Evolutionary conservation across 2,888 invertebrate genomes (phyloP).

Genomic region (Drosophila infuscata): DNA sequence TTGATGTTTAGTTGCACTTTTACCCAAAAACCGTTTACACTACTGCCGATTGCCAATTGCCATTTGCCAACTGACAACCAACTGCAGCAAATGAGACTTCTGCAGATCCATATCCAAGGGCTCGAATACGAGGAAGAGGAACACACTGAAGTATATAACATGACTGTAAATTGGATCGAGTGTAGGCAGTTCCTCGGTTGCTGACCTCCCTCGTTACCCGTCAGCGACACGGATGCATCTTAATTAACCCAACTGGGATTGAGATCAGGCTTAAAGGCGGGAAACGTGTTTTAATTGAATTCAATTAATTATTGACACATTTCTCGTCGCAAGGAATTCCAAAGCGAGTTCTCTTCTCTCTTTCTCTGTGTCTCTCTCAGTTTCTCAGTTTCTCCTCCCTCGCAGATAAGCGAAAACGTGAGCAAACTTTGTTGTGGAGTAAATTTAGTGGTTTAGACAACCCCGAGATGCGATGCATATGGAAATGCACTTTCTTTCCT

Average conservation of each 20-base stretch:
- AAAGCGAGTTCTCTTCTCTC: slow-evolving; percentile 41
- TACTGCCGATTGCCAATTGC: slow-evolving; percentile 47
- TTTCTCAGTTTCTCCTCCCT: slow-evolving; percentile 10
- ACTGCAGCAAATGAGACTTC: slow-evolving; percentile 42
- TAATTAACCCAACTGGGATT: slow-evolving; percentile 68
- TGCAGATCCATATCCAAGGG: slow-evolving; percentile 48
- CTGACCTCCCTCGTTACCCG: slow-evolving; percentile 27
- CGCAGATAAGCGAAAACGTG: slow-evolving; percentile 64
- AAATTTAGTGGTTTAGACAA: slow-evolving; percentile 30
- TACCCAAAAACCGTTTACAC: slow-evolving; percentile 82
- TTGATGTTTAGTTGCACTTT: slow-evolving; percentile 85
- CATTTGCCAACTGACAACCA: slow-evolving; percentile 6
- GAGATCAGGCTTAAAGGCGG: slow-evolving; percentile 21
- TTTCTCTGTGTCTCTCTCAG: background rate
- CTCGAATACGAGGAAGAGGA: slow-evolving; percentile 5
- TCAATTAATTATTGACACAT: slow-evolving; percentile 85
- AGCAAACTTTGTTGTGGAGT: slow-evolving; percentile 45
- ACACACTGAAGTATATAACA: slow-evolving; percentile 47
- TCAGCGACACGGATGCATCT: slow-evolving; percentile 79
- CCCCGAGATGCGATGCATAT: slow-evolving; percentile 54
- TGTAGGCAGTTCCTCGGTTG: slow-evolving; percentile 12
- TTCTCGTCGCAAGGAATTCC: slow-evolving; percentile 72
- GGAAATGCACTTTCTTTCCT: slow-evolving; percentile 70
- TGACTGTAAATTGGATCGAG: slow-evolving; percentile 40
- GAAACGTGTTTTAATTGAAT: slow-evolving; percentile 81